Base-by-base conservation (phyloP, 2,797 vertebrate species). In the Sparus aurata region DNA sequence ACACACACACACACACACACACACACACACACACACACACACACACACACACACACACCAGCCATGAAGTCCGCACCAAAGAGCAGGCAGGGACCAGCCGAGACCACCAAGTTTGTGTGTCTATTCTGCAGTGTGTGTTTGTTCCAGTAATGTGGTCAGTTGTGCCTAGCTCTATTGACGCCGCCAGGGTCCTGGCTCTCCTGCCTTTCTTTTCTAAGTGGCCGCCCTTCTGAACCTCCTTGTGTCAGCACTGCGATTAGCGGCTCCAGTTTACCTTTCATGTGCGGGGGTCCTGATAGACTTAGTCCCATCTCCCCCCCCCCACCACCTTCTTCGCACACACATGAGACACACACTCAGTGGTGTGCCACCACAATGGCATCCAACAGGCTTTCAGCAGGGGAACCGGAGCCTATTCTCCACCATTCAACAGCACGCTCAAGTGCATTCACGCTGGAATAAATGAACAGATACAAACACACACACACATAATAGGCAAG, bases 121-220 rank as follows among this genome's bases (percentile, higher is more conserved):
- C 86, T 77, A 47, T 89, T 90, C 88, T 83, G 76, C 82, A 46
- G 75, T 74, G 74, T 58, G 83, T 88, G 86, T 91, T 87, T 93
- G 91, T 91, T 87, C 87, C 89, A 91, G 78, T 93, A 90, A 91
- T 93, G 89, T 93, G 84, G 89, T 87, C 86, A 88, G 81, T 87
- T 80, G 85, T 78, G 89, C 78, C 77, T 80, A 84, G 81, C 77
- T 82, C 87, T 68, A 81, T 91, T 90, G 92, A 90, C 50, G 81
- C 91, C 64, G 77, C 77, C 88, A 62, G 85, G 79, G 85, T 87
- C 88, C 87, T 68, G 54, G 84, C 87, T 92, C 90, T 88, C 85
- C 87, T 90, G 79, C 90, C 81, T 91, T 93, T 93, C 92, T 93
- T 87, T 92, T 94, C 91, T 91, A 93, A 94, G 91, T 94, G 91